phyloP scores from a whole-genome alignment of 1,140 invertebrate species.

The Drosophila melanica region DNA sequence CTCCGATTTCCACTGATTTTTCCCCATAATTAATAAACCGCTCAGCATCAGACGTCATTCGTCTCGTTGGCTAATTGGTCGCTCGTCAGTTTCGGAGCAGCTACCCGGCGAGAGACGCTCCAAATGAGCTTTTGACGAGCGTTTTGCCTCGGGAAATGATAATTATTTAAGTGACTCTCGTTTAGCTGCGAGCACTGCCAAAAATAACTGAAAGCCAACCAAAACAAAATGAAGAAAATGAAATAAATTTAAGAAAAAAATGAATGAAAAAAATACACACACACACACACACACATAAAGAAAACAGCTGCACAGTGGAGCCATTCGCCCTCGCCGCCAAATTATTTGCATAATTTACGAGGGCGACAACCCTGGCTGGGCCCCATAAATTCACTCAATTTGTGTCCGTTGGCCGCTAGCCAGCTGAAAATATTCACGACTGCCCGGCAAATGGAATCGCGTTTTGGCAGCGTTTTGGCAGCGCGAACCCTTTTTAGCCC shows the following conservation, averaged over 20 bases:
- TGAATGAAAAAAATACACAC: background rate
- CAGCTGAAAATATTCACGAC: slow-evolving; percentile 29
- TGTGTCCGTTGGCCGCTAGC: slow-evolving; percentile 38
- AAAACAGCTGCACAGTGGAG: slow-evolving; percentile 34
- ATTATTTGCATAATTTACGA: slow-evolving; percentile 77
- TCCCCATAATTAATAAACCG: slow-evolving; percentile 73
- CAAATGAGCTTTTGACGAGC: slow-evolving; percentile 79
- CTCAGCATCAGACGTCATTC: slow-evolving; percentile 48
- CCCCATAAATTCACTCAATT: slow-evolving; percentile 58
- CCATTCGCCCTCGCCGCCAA: slow-evolving; percentile 15
- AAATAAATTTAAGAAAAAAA: slow-evolving; percentile 1
- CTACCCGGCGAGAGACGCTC: slow-evolving; percentile 4
- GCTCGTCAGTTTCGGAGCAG: slow-evolving; percentile 49
- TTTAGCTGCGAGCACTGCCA: slow-evolving; percentile 55
- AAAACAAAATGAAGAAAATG: background rate
- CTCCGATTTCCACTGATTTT: slow-evolving; percentile 71
- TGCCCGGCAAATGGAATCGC: slow-evolving; percentile 42
- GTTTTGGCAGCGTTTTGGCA: slow-evolving; percentile 54
- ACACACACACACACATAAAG: background rate
- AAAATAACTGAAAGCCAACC: slow-evolving; percentile 30
- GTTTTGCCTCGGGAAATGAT: slow-evolving; percentile 72
- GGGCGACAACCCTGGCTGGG: slow-evolving; percentile 69
- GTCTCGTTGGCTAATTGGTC: slow-evolving; percentile 73
- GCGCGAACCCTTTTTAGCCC: slow-evolving; percentile 29
- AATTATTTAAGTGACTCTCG: slow-evolving; percentile 78